A percentile compares a stretch with the other conserved stretches of the same genome.
Evolutionary conservation across 2,888 invertebrate genomes (phyloP).

Genomic region (Calliopum simillimum): DNA sequence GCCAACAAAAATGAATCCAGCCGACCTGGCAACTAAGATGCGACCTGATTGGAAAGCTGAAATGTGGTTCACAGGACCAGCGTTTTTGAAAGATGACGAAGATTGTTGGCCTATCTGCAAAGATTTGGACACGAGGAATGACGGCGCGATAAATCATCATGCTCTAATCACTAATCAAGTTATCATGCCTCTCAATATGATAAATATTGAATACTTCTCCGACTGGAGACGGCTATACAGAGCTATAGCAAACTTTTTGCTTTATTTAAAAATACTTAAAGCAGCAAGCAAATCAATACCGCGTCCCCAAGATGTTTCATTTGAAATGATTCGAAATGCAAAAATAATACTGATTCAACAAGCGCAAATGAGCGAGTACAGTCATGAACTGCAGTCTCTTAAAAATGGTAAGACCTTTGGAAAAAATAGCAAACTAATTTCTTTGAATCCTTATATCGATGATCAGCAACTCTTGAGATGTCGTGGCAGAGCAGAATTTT

Average conservation of each 20-base stretch:
- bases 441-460: conserved; percentile 39
- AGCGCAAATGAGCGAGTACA: conserved; percentile 35
- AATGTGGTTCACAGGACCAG: conserved; percentile 36
- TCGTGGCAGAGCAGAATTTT: conserved; percentile 30
- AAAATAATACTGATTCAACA: neutral
- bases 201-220: no score
- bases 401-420: conserved; percentile 32
- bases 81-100: conserved; percentile 1
- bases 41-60: conserved; percentile 8
- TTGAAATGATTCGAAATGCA: neutral
- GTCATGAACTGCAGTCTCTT: conserved; percentile 30
- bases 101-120: conserved; percentile 36
- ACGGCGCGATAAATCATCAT: no score
- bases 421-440: conserved; percentile 36
- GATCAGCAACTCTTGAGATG: no score
- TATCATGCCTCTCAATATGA: no score
- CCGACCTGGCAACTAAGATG: no score
- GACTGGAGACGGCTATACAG: no score
- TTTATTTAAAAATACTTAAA: conserved; percentile 31
- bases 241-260: no score
- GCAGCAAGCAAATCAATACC: neutral
- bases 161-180: no score
- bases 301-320: neutral
- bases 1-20: no score
- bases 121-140: no score